A percentile compares a stretch with the other conserved stretches of the same genome.
Evolutionary conservation across 2,888 invertebrate species (phyloP).

Genomic region (Mactromeris polynyma): DNA sequence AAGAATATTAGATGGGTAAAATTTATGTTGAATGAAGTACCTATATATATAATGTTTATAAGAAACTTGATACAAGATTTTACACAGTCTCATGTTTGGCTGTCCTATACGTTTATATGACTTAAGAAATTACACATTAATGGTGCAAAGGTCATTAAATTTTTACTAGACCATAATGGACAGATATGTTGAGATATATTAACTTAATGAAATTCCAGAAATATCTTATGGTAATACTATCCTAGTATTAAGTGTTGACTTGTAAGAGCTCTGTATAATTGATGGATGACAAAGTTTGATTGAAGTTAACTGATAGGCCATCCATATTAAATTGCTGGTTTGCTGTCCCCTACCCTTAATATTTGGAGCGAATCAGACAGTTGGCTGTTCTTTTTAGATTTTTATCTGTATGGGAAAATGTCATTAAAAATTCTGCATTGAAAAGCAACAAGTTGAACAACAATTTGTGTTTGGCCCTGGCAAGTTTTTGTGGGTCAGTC

Average conservation of each 20-base stretch:
- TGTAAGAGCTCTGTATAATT: not conserved
- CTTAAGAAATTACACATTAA: not conserved
- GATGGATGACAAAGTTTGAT: not conserved
- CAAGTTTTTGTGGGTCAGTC: too few relatives aligned
- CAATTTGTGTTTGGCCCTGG: too few relatives aligned
- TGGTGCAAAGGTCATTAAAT: not conserved
- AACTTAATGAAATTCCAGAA: not conserved
- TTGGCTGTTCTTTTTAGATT: too few relatives aligned
- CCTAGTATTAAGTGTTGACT: not conserved
- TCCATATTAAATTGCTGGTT: too few relatives aligned
- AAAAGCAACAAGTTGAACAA: too few relatives aligned
- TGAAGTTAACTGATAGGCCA: not conserved
- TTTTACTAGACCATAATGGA: not conserved
- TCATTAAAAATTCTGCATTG: too few relatives aligned
- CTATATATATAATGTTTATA: too few relatives aligned
- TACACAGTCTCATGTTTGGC: not conserved
- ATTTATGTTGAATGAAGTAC: too few relatives aligned
- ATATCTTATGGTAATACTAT: not conserved
- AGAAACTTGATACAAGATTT: not conserved
- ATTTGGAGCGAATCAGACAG: too few relatives aligned
- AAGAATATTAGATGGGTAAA: too few relatives aligned
- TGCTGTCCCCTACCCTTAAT: too few relatives aligned
- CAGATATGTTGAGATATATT: not conserved
- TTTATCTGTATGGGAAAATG: too few relatives aligned
- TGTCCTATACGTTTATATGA: not conserved